Base-by-base conservation (phyloP, 92 coral and sea anemone species). In the Chrysogorgia sp. region DNA sequence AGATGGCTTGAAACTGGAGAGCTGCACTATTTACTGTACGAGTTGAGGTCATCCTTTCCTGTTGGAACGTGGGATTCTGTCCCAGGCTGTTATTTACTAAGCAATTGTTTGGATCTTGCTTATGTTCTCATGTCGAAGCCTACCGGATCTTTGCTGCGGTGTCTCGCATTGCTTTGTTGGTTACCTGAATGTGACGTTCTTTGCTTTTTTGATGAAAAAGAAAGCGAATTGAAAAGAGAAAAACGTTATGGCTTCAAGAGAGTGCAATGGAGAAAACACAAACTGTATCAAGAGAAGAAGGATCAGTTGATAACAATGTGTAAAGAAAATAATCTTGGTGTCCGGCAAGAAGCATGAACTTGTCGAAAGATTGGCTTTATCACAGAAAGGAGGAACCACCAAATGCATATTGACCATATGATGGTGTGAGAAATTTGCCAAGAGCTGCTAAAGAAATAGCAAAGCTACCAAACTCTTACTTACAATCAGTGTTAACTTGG, bases 181-280 rank as follows among this genome's bases (percentile, higher is more conserved):
- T 57, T 84, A 34, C 56, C 85, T 1, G 74, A 56, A 34, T 41
- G 47, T 20, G 85, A 84, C 12, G 88, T 84, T n/a, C 15, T 29
- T 34, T 34, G 55, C 7, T 84, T 63, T 58, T 84, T 49, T 34
- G 74, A 79, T 14, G 66, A 61, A 50, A 80, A 80, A 10, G 34
- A 41, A 8, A 66, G 41, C 31, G 81, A 85, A 64, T 69, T 57
- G 15, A 64, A 88, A 41, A 76, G 60, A 10, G 74, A 81, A 10
- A 72, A 80, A 17, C 55, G 63, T 30, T 63, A 84, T 30, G 84
- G 61, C 55, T 23, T 82, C 20, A 24, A 49, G 47, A 48, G 85
- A 67, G 88, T 84, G 43, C 68, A 78, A 17, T 89, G 92, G 90
- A 71, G 62, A 53, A 60, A 34, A 4, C 93, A 89, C 35, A 35